These are phyloP conservation scores for Choristoneura rosaceana DNA, from an alignment of 2,888 invertebrate species.

Conservation along the genomic window DNA sequence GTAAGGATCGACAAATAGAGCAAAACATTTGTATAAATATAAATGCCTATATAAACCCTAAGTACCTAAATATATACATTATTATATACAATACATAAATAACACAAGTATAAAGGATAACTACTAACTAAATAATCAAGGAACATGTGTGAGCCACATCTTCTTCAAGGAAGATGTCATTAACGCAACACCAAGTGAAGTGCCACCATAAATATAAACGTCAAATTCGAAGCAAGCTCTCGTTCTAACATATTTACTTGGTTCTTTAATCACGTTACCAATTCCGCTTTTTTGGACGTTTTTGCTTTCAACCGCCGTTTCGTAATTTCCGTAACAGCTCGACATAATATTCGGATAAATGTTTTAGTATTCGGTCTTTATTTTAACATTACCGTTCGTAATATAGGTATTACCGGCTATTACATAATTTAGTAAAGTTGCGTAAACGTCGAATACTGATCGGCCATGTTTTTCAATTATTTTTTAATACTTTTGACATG, in stretches of 20 bases:
- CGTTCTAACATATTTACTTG: constrained; percentile 49
- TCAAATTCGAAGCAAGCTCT: neutral
- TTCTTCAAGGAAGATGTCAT: too few relatives aligned
- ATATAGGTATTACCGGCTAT: constrained; percentile 28
- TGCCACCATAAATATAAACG: too few relatives aligned
- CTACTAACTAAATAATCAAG: too few relatives aligned
- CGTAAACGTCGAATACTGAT: constrained; percentile 27
- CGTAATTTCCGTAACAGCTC: constrained; percentile 53
- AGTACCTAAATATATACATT: too few relatives aligned
- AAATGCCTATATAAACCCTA: too few relatives aligned
- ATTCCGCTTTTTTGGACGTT: constrained; percentile 50
- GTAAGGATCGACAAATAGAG: too few relatives aligned
- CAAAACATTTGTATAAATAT: too few relatives aligned
- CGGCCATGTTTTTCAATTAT: neutral
- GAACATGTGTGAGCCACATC: too few relatives aligned
- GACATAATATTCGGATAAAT: constrained; percentile 32
- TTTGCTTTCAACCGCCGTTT: constrained; percentile 60
- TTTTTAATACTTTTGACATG: neutral
- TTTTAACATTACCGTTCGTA: constrained; percentile 13
- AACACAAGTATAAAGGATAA: too few relatives aligned
- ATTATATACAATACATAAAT: too few relatives aligned
- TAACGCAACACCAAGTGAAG: too few relatives aligned
- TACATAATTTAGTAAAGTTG: constrained; percentile 31
- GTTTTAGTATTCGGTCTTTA: constrained; percentile 32
- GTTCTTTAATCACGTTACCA: constrained; percentile 45